phyloP scores from a whole-genome alignment of 1,140 invertebrate genomes.

The Berghia stephanieae region DNA sequence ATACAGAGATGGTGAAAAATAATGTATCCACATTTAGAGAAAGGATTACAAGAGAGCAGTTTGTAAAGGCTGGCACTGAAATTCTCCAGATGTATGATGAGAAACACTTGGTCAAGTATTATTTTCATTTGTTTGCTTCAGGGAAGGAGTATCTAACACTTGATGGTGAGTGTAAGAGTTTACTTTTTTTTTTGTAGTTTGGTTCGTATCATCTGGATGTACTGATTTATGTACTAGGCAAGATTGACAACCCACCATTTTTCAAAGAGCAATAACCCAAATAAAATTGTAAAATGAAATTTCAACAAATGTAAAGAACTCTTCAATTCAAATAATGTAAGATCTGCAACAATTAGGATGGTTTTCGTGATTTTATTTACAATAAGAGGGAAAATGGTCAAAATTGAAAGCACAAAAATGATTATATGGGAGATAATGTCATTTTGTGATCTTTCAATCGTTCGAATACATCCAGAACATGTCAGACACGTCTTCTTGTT shows the following conservation, averaged over 20 bases:
- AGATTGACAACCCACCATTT: background rate
- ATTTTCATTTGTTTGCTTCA: constrained; percentile 58
- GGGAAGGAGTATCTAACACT: constrained; percentile 53
- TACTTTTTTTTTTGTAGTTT: too few species aligned
- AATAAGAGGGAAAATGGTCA: too few species aligned
- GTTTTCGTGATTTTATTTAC: too few species aligned
- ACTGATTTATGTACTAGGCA: too few species aligned
- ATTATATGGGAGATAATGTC: too few species aligned
- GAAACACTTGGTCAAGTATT: constrained; percentile 55
- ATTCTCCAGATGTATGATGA: constrained; percentile 54
- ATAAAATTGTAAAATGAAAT: background rate
- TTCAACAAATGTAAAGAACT: background rate
- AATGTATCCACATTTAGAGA: constrained; percentile 41
- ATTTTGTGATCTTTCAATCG: too few species aligned
- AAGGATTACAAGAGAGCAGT: constrained; percentile 59
- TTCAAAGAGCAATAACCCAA: background rate
- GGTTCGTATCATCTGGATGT: too few species aligned
- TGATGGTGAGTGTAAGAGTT: constrained; percentile 46
- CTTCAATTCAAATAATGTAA: background rate
- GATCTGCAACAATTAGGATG: background rate
- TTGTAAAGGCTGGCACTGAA: constrained; percentile 57
- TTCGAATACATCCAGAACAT: too few species aligned
- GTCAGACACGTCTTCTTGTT: too few species aligned
- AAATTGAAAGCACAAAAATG: background rate
- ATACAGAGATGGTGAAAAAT: constrained; percentile 46